A percentile compares a stretch with the other conserved stretches of the same genome.
phyloP scores from a whole-genome alignment of 1,140 invertebrate species.

The Agrilus planipennis region DNA sequence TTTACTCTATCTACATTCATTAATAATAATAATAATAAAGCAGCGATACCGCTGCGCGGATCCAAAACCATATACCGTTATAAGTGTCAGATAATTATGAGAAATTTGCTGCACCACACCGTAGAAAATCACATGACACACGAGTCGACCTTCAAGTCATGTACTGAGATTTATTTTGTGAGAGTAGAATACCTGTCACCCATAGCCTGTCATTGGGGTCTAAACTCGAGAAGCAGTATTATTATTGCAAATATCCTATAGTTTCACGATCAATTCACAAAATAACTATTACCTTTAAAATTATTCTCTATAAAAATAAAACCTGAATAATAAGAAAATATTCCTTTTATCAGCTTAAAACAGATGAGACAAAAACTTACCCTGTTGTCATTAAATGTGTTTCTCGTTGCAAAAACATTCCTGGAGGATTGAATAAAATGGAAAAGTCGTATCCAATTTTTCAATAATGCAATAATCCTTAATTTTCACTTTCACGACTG shows the following conservation, averaged over 20 bases:
- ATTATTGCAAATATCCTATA: background rate
- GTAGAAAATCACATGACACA: too few species aligned
- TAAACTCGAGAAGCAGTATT: background rate
- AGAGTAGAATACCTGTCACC: background rate
- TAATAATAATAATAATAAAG: too few species aligned
- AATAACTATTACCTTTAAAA: too few species aligned
- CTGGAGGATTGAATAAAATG: constrained; percentile 5
- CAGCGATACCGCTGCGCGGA: too few species aligned
- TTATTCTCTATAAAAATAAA: too few species aligned
- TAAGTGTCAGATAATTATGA: too few species aligned
- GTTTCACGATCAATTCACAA: background rate
- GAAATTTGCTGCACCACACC: too few species aligned
- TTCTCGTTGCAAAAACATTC: constrained; percentile 2
- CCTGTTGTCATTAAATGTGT: background rate
- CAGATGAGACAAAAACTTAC: constrained; percentile 7
- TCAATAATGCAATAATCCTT: constrained; percentile 12
- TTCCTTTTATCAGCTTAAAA: constrained; percentile 2
- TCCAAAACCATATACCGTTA: too few species aligned
- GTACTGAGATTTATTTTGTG: background rate
- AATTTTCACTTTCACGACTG: constrained; percentile 28
- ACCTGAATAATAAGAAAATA: too few species aligned
- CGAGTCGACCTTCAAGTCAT: constrained; percentile 1
- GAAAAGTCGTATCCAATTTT: constrained; percentile 11
- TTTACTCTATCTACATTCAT: too few species aligned
- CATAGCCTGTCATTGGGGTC: background rate